Base-by-base conservation (phyloP, 2,113 vertebrate genomes). In the Coptodon bakossiorum region DNA sequence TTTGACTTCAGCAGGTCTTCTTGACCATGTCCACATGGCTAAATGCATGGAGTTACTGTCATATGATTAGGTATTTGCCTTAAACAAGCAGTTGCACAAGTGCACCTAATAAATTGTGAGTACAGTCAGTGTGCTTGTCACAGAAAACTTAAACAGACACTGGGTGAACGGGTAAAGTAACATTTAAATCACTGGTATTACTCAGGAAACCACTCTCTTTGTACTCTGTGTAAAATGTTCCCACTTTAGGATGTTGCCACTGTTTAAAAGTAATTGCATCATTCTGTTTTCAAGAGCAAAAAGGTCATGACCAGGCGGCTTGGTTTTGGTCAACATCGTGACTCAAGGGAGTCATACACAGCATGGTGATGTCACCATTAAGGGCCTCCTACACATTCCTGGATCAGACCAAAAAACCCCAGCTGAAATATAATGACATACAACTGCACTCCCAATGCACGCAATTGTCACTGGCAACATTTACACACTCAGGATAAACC, bases 311-410 rank as follows among this genome's bases (percentile, higher is more conserved):
- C 79, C 90, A 56, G 54, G 16, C 73, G 5, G 38, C 81, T 91
- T 1, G 52, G 83, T 86, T 56, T 81, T 57, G 86, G 89, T 92
- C 89, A 82, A 84, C 83, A 61, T 82, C 9, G 7, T 61, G 56
- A 81, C 90, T 90, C 91, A 27, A 3, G 91, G 82, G 89, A 93
- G 86, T 88, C 84, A 6, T 80, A 50, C 81, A 17, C 82, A 40
- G 56, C 79, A 61, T n/a, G 80, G 57, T 94, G 93, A 94, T 93
- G 93, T 95, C 92, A 94, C 92, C 43, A 14, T 3, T 48, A 14
- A 85, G 85, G 87, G 88, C 93, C 94, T 92, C 89, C 87, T 78
- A 84, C 84, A 71, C 87, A 92, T 94, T 93, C 90, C 88, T 78
- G 83, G 85, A 89, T 88, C 86, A 5, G 79, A 82, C 53, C 43